Base-by-base conservation (phyloP, 2,888 invertebrate genomes). In the Galeruca laticollis region DNA sequence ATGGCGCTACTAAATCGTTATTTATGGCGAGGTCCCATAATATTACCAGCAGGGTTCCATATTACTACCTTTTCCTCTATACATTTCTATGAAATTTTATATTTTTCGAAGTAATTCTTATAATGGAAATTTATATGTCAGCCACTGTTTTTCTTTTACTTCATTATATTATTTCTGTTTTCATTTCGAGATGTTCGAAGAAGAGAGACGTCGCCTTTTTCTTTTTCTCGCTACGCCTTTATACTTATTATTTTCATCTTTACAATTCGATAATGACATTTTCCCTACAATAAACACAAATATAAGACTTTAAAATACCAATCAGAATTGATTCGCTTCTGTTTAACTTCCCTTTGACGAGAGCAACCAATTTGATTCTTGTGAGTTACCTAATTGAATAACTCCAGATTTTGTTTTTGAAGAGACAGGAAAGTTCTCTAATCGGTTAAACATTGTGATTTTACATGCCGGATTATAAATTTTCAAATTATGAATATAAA, bases 161-260 rank as follows among this genome's bases (percentile, higher is more conserved):
- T 85, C 84, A 85, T 85, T 85, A 85, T 85, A 84, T 85, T 84
- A 85, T 84, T 84, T 83, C 83, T 83, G 84, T 82, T 47, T 84
- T 84, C 84, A 83, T 82, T 83, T 83, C 78, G 80, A 81, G 74
- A 72, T 73, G 77, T 74, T 73, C 68, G 67, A 75, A 77, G 69
- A 73, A 65, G 72, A 65, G 72, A 65, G 60, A 66, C 63, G 67
- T 52, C 73, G 77, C 77, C 76, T 74, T 77, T n/a, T 79, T 79
- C 79, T 80, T 81, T 80, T 78, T 77, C 78, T 76, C 75, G 76
- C 77, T 77, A 71, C 79, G 80, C 81, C 80, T 80, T 80, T 79
- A 79, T 77, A 76, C 76, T 79, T 79, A 81, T 81, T 81, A 80
- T 80, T 80, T 79, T 78, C 80, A 76, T 81, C 79, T 78, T 79